phyloP scores from a whole-genome alignment of 2,797 vertebrate species.

The Poeciliopsis paucimaculata region DNA sequence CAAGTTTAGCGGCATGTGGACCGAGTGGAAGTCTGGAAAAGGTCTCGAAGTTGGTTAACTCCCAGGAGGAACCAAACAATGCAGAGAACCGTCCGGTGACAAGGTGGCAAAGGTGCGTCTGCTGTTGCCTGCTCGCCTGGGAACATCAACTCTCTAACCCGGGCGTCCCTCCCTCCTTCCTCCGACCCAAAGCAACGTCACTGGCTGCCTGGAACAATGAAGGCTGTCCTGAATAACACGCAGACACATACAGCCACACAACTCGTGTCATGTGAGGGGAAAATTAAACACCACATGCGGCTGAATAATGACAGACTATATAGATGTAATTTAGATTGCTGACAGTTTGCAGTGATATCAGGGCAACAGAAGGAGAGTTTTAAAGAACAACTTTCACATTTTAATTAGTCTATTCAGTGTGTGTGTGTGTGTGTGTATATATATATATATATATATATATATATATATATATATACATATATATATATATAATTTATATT shows the following conservation, averaged over 20 bases:
- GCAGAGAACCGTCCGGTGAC: conserved; percentile 11
- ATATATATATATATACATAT: too few species aligned
- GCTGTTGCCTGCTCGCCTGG: conserved; percentile 1
- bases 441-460: too few species aligned
- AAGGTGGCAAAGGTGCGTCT: conserved; percentile 10
- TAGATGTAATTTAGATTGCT: not conserved
- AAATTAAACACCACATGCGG: not conserved
- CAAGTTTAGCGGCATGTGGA: not conserved
- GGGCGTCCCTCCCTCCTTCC: conserved; percentile 17
- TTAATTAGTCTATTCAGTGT: not conserved
- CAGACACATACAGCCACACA: not conserved
- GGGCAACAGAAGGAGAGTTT: not conserved
- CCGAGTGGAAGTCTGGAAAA: not conserved
- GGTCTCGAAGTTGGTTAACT: not conserved
- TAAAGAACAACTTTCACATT: not conserved
- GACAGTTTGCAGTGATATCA: not conserved
- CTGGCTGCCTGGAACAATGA: not conserved
- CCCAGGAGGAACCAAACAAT: not conserved
- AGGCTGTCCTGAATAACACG: not conserved
- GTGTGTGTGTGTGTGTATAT: too few species aligned
- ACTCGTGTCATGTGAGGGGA: conserved; percentile 4
- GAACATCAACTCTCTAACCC: conserved; percentile 10
- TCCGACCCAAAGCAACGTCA: conserved; percentile 5
- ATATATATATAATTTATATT: too few species aligned
- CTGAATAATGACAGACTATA: not conserved